Percentiles rank a stretch among this genome's conserved stretches.
Evolutionary conservation across 2,888 invertebrate genomes (phyloP).

Genomic region (Oligia latruncula): DNA sequence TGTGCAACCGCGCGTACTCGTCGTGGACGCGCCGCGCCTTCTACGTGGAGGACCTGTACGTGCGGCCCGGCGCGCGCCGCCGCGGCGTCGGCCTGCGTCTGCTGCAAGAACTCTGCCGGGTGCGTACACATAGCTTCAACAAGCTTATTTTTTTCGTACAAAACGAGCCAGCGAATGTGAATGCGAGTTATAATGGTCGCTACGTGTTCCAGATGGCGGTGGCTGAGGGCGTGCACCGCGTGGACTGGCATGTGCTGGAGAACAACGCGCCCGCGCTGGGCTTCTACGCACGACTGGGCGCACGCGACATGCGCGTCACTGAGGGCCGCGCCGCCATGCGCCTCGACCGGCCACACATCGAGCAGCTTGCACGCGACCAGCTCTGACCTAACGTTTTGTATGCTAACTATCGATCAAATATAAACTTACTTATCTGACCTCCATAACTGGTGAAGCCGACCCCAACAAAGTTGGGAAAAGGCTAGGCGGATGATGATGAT

Average conservation of each 20-base stretch:
- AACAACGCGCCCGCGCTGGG: constrained; percentile 94
- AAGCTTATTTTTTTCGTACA: neutral
- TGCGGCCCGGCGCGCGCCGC: constrained; percentile 91
- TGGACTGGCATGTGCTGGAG: constrained; percentile 94
- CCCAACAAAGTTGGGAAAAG: neutral
- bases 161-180: no score
- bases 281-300: constrained; percentile 94
- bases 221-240: constrained; percentile 88
- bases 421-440: neutral
- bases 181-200: neutral
- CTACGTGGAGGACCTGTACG: constrained; percentile 96
- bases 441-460: neutral
- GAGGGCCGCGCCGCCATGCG: constrained; percentile 84
- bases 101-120: constrained; percentile 84
- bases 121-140: constrained; percentile 1
- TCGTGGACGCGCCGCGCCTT: constrained; percentile 95
- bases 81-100: constrained; percentile 91
- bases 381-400: neutral
- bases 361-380: constrained; percentile 63
- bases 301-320: constrained; percentile 80
- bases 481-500: neutral
- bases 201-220: constrained; percentile 76
- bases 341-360: constrained; percentile 76
- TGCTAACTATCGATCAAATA: neutral
- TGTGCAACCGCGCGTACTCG: constrained; percentile 95